Percentiles rank a stretch among this genome's conserved stretches.
phyloP scores from a whole-genome alignment of 2,888 invertebrate species.

The Drosophila anomalata region DNA sequence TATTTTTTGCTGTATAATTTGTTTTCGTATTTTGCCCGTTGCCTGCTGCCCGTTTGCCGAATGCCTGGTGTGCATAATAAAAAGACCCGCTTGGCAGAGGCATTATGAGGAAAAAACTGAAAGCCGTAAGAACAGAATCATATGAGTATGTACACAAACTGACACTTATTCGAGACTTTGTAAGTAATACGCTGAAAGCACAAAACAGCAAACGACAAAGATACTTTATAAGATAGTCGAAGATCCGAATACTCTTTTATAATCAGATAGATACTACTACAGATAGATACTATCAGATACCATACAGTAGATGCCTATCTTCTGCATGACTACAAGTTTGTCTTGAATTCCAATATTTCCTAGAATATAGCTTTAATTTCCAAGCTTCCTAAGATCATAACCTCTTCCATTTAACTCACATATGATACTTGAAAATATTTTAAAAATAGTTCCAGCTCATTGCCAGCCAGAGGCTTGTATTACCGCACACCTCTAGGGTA shows the following conservation, averaged over 20 bases:
- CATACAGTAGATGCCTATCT: no score
- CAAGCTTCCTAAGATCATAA: no score
- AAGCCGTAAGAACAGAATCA: constrained; percentile 53
- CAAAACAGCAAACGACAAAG: constrained; percentile 49
- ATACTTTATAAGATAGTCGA: background rate
- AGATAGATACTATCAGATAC: no score
- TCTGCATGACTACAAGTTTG: no score
- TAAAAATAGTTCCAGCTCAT: background rate
- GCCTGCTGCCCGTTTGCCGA: constrained; percentile 27
- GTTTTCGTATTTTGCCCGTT: constrained; percentile 51
- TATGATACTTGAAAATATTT: background rate
- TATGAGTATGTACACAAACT: constrained; percentile 16
- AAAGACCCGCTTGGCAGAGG: constrained; percentile 55
- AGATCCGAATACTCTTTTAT: constrained; percentile 1
- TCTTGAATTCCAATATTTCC: no score
- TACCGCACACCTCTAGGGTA: constrained; percentile 23
- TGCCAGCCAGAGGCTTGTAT: no score
- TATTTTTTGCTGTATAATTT: constrained; percentile 40
- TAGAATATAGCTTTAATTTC: no score
- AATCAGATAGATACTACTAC: background rate
- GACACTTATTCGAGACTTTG: constrained; percentile 58
- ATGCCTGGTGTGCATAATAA: constrained; percentile 65
- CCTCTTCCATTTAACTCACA: no score
- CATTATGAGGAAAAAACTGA: constrained; percentile 56
- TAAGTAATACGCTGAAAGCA: constrained; percentile 74